A percentile compares a stretch with the other conserved stretches of the same genome.
These are phyloP conservation scores for Zosterops hypoxanthus DNA, from an alignment of 2,113 vertebrate species.

Conservation along the genomic window DNA sequence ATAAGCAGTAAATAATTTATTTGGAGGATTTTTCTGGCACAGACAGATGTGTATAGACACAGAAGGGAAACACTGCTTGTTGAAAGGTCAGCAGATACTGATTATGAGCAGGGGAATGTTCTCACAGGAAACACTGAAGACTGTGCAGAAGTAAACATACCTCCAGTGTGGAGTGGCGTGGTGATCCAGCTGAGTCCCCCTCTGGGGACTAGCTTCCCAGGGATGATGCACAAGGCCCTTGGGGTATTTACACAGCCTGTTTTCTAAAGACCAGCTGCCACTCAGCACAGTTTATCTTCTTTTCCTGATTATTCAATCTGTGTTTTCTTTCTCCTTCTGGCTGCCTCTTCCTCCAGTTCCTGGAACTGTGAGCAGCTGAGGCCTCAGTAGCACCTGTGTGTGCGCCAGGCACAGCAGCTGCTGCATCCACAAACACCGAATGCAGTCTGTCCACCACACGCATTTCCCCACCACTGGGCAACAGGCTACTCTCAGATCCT, in stretches of 20 bases:
- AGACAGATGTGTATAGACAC: slow-evolving; percentile 13
- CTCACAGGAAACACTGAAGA: slow-evolving; percentile 53
- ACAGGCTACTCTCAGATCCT: background rate
- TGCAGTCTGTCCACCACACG: fast-evolving
- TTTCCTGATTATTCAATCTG: slow-evolving; percentile 44
- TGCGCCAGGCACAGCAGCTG: slow-evolving; percentile 18
- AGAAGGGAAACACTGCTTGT: slow-evolving; percentile 17
- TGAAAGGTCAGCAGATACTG: slow-evolving; percentile 50
- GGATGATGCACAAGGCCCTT: slow-evolving; percentile 50
- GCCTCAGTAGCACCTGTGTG: slow-evolving; percentile 4
- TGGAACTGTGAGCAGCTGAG: slow-evolving; percentile 33
- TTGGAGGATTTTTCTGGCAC: slow-evolving; percentile 18
- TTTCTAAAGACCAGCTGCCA: slow-evolving; percentile 53
- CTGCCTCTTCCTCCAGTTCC: slow-evolving; percentile 35
- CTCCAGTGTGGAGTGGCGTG: background rate
- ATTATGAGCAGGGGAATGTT: slow-evolving; percentile 53
- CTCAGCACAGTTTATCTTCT: slow-evolving; percentile 62
- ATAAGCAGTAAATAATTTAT: background rate
- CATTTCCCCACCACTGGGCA: background rate
- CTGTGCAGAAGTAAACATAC: slow-evolving; percentile 58
- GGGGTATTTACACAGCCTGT: slow-evolving; percentile 56
- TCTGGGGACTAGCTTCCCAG: slow-evolving; percentile 25
- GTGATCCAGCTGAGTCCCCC: slow-evolving; percentile 30
- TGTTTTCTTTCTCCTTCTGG: slow-evolving; percentile 56
- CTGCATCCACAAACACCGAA: fast-evolving